Evolutionary conservation across 2,113 vertebrate genomes (phyloP), one percentile per base, ranked within the genome.

Genomic region (Microcebus ravelobensis): DNA sequence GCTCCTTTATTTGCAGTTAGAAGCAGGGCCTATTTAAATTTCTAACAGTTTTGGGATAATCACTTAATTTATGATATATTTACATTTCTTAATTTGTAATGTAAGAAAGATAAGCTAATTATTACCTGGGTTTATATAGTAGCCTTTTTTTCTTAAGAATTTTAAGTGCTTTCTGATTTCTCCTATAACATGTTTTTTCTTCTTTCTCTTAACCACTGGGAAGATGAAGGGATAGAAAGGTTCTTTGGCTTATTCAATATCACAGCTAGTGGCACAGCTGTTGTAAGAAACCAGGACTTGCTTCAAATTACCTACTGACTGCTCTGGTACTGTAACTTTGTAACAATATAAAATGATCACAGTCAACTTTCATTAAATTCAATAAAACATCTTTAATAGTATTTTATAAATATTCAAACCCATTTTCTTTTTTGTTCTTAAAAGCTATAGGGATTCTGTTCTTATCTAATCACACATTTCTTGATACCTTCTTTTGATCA

Each of bases 61-160:
- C 23, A 73, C 27, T 96, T 96, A 93, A 90, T 92, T 93, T 96
- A 73, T 91, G 70, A 87, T 39, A 76, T 42, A 42, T 84, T 68
- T 93, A 21, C 18, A 81, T 87, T 95, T 96, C 48, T 85, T 95
- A 94, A 86, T 89, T 90, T 95, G 27, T 90, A 89, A 12, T 84
- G 1, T 93, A 65, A 94, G 92, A 89, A 96, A 90, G 50, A 57
- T 94, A 50, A 45, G 36, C 59, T 90, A 87, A 92, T 96, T 83
- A 85, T 59, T 85, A 68, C 34, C 87, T 96, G 57, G 7, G 50
- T 94, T 96, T 91, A 83, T 80, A 3, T 76, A 11, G 18, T 80
- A 67, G 5, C 9, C 57, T 39, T 73, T 71, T 71, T 87, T 42
- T 31, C 36, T 90, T n/a, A 76, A 81, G 59, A 88, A 90, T 95